A percentile compares a stretch with the other conserved stretches of the same genome.
Evolutionary conservation across 2,113 vertebrate genomes (phyloP).

Genomic region (Caracal caracal): DNA sequence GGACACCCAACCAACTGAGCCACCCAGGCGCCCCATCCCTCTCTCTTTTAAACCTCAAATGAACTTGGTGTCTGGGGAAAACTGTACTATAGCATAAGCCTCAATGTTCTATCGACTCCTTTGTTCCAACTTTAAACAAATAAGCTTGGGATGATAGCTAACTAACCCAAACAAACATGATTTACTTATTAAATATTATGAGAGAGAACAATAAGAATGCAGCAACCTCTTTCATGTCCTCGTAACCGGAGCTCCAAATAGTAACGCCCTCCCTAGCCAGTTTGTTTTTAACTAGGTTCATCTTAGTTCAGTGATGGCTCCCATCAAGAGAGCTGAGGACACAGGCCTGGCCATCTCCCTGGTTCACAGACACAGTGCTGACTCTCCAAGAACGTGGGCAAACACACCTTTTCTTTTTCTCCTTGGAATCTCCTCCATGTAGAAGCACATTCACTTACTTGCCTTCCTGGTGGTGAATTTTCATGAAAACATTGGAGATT

Average conservation of each 20-base stretch:
- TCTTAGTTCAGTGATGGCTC: not conserved
- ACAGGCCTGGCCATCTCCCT: not conserved
- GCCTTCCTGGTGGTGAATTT: not conserved
- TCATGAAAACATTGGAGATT: slow-evolving; percentile 25
- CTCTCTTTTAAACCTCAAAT: slow-evolving; percentile 35
- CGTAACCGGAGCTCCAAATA: slow-evolving; percentile 15
- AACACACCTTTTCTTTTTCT: slow-evolving; percentile 12
- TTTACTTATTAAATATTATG: slow-evolving; percentile 36
- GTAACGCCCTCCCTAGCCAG: not conserved
- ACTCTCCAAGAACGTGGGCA: not conserved
- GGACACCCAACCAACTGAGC: too few species aligned
- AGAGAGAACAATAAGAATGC: slow-evolving; percentile 22
- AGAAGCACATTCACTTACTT: slow-evolving; percentile 27
- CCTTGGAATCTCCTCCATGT: slow-evolving; percentile 42
- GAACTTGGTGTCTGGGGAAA: slow-evolving; percentile 50
- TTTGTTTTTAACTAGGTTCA: not conserved
- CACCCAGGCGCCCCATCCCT: not conserved
- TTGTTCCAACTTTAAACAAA: slow-evolving; percentile 53
- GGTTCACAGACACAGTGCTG: not conserved
- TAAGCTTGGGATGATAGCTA: slow-evolving; percentile 36
- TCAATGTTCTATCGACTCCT: slow-evolving; percentile 3
- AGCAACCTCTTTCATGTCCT: slow-evolving; percentile 1
- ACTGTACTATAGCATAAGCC: slow-evolving; percentile 8
- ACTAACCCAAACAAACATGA: slow-evolving; percentile 47
- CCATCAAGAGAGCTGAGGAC: not conserved